Percentiles rank a stretch among this genome's conserved stretches.
Evolutionary conservation across 1,140 invertebrate species (phyloP).

Genomic region (Drosophila dunni): DNA sequence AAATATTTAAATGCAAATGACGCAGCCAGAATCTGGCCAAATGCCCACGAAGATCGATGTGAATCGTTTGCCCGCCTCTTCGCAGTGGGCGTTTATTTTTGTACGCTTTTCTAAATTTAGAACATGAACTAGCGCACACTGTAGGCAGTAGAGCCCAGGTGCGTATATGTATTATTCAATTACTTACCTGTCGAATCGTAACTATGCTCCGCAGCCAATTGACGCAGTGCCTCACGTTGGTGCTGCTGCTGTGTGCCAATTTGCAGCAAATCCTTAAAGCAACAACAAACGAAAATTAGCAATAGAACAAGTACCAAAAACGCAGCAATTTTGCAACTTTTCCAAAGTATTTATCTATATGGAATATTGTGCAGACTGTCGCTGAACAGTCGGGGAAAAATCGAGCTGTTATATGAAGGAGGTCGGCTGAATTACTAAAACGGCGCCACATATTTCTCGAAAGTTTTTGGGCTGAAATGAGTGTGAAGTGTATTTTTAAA

Average conservation of each 20-base stretch:
- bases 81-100: conserved; percentile 72
- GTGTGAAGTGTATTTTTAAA: conserved; percentile 75
- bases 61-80: conserved; percentile 15
- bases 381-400: conserved; percentile 10
- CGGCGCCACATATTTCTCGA: conserved; percentile 39
- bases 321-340: conserved; percentile 56
- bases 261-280: conserved; percentile 61
- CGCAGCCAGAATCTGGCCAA: conserved; percentile 39
- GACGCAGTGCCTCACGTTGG: conserved; percentile 59
- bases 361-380: conserved; percentile 5
- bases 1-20: conserved; percentile 26
- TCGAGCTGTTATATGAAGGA: conserved; percentile 39
- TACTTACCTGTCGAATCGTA: conserved; percentile 66
- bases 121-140: conserved; percentile 75
- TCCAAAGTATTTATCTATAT: conserved; percentile 34
- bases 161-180: conserved; percentile 20
- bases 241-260: conserved; percentile 49
- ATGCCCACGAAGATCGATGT: conserved; percentile 38
- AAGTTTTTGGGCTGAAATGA: conserved; percentile 45
- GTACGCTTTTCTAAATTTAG: conserved; percentile 64
- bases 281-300: conserved; percentile 60
- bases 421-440: conserved; percentile 63
- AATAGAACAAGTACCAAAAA: conserved; percentile 48
- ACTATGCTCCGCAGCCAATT: conserved; percentile 62
- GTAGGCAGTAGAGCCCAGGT: conserved; percentile 55